These are phyloP conservation scores for Chinchilla lanigera DNA, from an alignment of 2,113 vertebrate species.

Conservation along the genomic window DNA sequence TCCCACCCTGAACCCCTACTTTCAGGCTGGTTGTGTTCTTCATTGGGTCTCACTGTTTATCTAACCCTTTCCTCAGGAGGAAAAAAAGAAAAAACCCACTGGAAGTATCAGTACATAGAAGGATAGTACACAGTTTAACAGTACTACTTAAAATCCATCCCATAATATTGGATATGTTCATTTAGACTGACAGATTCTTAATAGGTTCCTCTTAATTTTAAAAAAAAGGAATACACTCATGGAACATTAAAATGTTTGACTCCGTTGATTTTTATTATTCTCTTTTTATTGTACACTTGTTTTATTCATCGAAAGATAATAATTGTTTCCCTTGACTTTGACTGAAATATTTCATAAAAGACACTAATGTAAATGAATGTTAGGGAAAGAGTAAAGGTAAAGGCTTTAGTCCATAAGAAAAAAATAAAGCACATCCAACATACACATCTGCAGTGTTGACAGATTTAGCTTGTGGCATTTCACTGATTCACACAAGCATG, in stretches of 20 bases:
- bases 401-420: background rate
- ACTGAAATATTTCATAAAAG: constrained; percentile 35
- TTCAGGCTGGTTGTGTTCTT: background rate
- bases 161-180: background rate
- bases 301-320: constrained; percentile 22
- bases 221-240: background rate
- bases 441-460: background rate
- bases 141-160: background rate
- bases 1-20: background rate
- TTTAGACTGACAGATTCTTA: background rate
- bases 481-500: background rate
- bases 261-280: background rate
- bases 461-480: background rate
- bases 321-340: background rate
- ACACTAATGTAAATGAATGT: background rate
- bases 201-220: background rate
- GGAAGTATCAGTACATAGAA: background rate
- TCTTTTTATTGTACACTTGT: background rate
- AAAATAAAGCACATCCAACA: background rate
- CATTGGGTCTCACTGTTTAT: background rate
- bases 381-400: background rate
- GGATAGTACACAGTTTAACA: background rate
- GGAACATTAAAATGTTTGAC: constrained; percentile 7
- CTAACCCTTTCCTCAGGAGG: background rate
- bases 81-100: background rate